Conservation (phyloP, 2,797 vertebrate species). For the Lateolabrax maculatus region DNA sequence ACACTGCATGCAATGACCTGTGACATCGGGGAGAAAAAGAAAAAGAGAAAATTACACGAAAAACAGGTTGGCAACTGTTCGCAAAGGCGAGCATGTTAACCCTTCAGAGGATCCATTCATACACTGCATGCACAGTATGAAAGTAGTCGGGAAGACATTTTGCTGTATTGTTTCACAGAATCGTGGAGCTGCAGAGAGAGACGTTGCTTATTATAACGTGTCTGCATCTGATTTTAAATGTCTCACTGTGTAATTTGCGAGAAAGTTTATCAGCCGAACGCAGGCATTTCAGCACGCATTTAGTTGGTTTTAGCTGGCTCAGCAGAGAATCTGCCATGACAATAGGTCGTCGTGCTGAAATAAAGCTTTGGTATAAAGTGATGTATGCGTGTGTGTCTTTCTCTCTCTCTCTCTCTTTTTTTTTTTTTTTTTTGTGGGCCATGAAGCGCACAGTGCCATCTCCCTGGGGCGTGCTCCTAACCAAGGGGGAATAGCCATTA, state of each 20-base stretch:
- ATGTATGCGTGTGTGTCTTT: slow-evolving; percentile 72
- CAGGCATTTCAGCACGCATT: slow-evolving; percentile 71
- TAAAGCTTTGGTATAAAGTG: slow-evolving; percentile 71
- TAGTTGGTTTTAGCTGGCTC: slow-evolving; percentile 79
- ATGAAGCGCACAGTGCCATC: slow-evolving; percentile 71
- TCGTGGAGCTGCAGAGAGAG: slow-evolving; percentile 45
- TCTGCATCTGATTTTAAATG: slow-evolving; percentile 79
- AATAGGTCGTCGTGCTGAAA: slow-evolving; percentile 73
- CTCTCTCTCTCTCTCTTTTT: too few relatives aligned
- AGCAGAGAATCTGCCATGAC: slow-evolving; percentile 75
- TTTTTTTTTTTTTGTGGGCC: slow-evolving; percentile 62
- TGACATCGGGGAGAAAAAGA: slow-evolving; percentile 54
- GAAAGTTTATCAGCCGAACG: slow-evolving; percentile 78
- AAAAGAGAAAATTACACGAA: slow-evolving; percentile 42
- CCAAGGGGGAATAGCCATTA: slow-evolving; percentile 85
- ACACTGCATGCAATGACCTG: slow-evolving; percentile 63
- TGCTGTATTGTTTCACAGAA: slow-evolving; percentile 31
- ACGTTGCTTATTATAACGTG: slow-evolving; percentile 67
- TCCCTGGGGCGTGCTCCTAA: slow-evolving; percentile 79
- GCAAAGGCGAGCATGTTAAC: slow-evolving; percentile 32
- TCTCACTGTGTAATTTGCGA: slow-evolving; percentile 70
- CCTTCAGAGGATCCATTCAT: slow-evolving; percentile 21
- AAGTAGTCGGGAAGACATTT: slow-evolving; percentile 20
- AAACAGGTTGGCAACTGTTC: slow-evolving; percentile 41
- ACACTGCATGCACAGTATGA: background rate